Percentiles rank a stretch among this genome's conserved stretches.
Evolutionary conservation across 2,888 invertebrate species (phyloP).

Genomic region (Eupithecia insigniata): DNA sequence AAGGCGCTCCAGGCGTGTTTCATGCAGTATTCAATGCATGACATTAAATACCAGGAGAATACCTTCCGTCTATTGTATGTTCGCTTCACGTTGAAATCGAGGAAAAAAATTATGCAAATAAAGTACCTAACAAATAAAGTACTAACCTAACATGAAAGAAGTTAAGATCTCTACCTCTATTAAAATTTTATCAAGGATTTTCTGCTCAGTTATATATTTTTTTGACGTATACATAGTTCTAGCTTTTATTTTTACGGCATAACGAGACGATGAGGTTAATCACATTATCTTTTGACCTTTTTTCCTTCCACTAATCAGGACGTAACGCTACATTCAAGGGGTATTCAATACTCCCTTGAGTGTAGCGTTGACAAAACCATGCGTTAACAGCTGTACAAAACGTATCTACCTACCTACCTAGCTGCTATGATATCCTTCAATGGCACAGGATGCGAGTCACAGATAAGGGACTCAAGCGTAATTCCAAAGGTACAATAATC

Average conservation of each 20-base stretch:
- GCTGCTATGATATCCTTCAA: conserved; percentile 8
- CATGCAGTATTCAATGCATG: conserved; percentile 23
- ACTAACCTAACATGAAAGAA: no score
- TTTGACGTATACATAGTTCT: background rate
- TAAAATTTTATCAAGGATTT: background rate
- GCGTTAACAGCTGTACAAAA: background rate
- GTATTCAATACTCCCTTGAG: no score
- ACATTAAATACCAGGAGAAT: conserved; percentile 4
- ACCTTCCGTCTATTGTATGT: background rate
- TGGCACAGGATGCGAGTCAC: conserved; percentile 16
- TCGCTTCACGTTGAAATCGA: background rate
- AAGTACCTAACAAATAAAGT: no score
- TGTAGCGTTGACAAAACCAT: no score
- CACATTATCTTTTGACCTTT: background rate
- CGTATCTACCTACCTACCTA: no score
- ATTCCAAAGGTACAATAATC: conserved; percentile 31
- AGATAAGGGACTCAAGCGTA: conserved; percentile 33
- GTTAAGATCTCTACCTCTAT: no score
- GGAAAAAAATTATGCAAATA: background rate
- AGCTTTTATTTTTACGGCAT: background rate
- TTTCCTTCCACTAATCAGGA: background rate
- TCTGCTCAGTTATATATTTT: background rate
- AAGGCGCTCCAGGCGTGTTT: conserved; percentile 13
- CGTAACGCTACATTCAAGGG: no score
- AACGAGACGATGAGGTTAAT: background rate